A percentile compares a stretch with the other conserved stretches of the same genome.
Evolutionary conservation across 2,797 vertebrate genomes (phyloP).

Genomic region (Xyrichtys novacula): DNA sequence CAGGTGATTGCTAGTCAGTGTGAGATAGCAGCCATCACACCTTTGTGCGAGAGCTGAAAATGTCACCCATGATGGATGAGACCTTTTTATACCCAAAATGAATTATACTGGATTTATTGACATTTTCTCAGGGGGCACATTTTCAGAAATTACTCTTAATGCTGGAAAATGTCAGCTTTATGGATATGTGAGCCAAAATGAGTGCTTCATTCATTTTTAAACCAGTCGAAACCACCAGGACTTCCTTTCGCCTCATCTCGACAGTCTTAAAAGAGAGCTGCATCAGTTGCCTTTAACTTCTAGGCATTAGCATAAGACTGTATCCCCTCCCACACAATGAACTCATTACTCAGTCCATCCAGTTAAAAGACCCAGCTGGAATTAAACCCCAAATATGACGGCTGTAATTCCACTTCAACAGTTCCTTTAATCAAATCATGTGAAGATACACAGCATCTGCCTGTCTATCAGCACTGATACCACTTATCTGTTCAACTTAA

Average conservation of each 20-base stretch:
- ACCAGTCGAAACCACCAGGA: slow-evolving; percentile 4
- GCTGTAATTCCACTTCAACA: not conserved
- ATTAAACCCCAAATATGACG: slow-evolving; percentile 27
- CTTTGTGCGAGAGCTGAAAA: slow-evolving; percentile 14
- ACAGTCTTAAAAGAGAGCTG: slow-evolving; percentile 33
- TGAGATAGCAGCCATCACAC: slow-evolving; percentile 1
- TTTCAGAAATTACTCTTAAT: slow-evolving; percentile 39
- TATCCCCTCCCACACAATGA: slow-evolving; percentile 22
- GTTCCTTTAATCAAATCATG: not conserved
- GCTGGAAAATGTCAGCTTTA: slow-evolving; percentile 49
- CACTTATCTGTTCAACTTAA: too few relatives aligned
- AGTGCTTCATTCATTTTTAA: slow-evolving; percentile 25
- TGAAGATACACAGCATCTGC: not conserved
- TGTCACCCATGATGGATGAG: slow-evolving; percentile 50
- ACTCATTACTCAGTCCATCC: slow-evolving; percentile 42
- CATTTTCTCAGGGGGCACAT: slow-evolving; percentile 37
- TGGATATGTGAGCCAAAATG: slow-evolving; percentile 19
- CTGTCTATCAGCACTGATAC: not conserved
- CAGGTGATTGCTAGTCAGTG: slow-evolving; percentile 28
- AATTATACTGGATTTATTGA: slow-evolving; percentile 54
- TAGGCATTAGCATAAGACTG: slow-evolving; percentile 19
- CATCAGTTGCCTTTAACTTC: slow-evolving; percentile 38
- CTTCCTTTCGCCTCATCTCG: slow-evolving; percentile 18
- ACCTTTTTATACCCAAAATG: slow-evolving; percentile 40
- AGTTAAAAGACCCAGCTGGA: slow-evolving; percentile 34